Evolutionary conservation across 2,888 invertebrate species (phyloP).

Genomic region (Odiellus spinosus): DNA sequence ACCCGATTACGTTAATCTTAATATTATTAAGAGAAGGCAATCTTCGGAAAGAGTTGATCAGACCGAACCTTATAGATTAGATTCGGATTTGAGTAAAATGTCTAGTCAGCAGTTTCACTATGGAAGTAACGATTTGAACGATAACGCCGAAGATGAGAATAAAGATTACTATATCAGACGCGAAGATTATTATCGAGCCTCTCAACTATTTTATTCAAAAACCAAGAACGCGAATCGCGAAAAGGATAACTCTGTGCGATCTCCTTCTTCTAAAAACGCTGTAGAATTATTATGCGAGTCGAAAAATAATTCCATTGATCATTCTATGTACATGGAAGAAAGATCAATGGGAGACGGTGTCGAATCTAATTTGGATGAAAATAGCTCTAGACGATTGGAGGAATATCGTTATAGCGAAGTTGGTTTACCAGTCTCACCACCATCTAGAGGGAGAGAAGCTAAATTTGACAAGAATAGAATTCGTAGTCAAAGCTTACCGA

Average conservation of each 20-base stretch:
- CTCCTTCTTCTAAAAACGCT: neutral
- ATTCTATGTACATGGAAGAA: neutral
- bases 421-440: too few species aligned
- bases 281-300: neutral
- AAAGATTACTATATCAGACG: conserved; percentile 14
- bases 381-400: too few species aligned
- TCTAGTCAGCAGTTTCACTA: conserved; percentile 2
- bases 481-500: too few species aligned
- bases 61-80: too few species aligned
- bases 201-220: conserved; percentile 18
- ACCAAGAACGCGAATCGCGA: neutral
- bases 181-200: conserved; percentile 19
- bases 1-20: conserved; percentile 21
- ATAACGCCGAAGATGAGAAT: conserved; percentile 6
- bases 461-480: too few species aligned
- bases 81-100: conserved; percentile 4
- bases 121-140: conserved; percentile 7
- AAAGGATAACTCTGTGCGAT: neutral
- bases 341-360: neutral
- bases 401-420: too few species aligned
- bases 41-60: neutral
- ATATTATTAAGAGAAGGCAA: neutral
- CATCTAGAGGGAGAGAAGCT: too few species aligned
- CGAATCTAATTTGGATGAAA: neutral
- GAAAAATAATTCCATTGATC: neutral